A percentile compares a stretch with the other conserved stretches of the same genome.
Conservation (phyloP, 2,888 invertebrate species). For the Yponomeuta plumbellus region DNA sequence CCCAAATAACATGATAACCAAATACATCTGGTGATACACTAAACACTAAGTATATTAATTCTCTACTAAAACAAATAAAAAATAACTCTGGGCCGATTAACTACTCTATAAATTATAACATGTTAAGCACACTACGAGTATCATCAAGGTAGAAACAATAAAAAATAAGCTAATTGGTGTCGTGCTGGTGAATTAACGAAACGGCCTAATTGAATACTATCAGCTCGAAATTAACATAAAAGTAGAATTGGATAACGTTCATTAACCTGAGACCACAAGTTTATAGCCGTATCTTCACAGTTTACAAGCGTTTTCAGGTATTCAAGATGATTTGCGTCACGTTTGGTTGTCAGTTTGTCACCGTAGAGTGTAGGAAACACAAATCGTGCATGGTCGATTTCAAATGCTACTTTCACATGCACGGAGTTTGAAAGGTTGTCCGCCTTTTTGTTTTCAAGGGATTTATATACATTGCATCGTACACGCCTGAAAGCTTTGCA, state of each 20-base stretch:
- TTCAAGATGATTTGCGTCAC: conserved; percentile 49
- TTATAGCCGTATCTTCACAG: conserved; percentile 56
- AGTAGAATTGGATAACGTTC: conserved; percentile 62
- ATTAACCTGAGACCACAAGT: conserved; percentile 75
- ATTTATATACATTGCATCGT: conserved; percentile 28
- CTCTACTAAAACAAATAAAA: conserved; percentile 28
- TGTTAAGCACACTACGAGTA: conserved; percentile 40
- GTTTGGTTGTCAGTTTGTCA: conserved; percentile 30
- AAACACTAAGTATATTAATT: neutral
- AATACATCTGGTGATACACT: conserved; percentile 54
- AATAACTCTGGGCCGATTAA: conserved; percentile 61
- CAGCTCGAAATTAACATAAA: conserved; percentile 64
- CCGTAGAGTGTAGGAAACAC: conserved; percentile 25
- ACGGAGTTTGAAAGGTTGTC: conserved; percentile 12
- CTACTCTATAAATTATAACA: conserved; percentile 39
- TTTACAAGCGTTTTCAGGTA: conserved; percentile 54
- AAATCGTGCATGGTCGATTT: conserved; percentile 19
- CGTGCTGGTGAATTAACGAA: conserved; percentile 62
- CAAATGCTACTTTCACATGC: conserved; percentile 6
- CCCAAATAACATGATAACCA: conserved; percentile 39
- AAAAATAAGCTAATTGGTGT: conserved; percentile 54
- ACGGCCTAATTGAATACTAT: conserved; percentile 51
- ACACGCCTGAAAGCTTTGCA: conserved; percentile 74
- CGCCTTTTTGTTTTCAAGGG: neutral
- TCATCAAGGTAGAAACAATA: neutral